Conservation (phyloP, 1,140 invertebrate genomes). For the Caenorhabditis remanei region DNA sequence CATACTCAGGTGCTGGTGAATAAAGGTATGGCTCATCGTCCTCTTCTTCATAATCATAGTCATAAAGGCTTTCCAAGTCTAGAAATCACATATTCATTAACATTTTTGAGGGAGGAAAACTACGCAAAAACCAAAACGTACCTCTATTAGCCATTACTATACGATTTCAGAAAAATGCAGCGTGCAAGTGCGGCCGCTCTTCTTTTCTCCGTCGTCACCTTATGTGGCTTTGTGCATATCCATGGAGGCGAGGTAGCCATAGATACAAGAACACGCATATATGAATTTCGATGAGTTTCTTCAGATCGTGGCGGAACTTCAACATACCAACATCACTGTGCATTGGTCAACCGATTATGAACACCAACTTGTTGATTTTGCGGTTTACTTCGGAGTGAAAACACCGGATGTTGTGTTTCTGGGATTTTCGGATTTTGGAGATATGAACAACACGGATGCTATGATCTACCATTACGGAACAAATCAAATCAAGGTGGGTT, state of each 20-base stretch:
- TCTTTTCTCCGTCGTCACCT: not conserved
- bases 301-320: slow-evolving; percentile 36
- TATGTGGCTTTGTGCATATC: not conserved
- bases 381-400: slow-evolving; percentile 13
- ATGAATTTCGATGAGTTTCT: not conserved
- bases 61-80: slow-evolving; percentile 26
- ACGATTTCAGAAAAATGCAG: slow-evolving; percentile 34
- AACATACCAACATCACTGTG: slow-evolving; percentile 25
- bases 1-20: not conserved
- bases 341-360: slow-evolving; percentile 60
- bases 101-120: no score
- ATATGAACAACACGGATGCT: slow-evolving; percentile 60
- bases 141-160: slow-evolving; percentile 35
- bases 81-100: no score
- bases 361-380: slow-evolving; percentile 1
- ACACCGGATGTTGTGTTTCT: slow-evolving; percentile 77
- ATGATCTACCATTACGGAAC: slow-evolving; percentile 4
- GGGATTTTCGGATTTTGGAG: slow-evolving; percentile 92
- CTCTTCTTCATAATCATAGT: slow-evolving; percentile 47
- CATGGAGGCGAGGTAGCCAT: slow-evolving; percentile 45
- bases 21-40: slow-evolving; percentile 33
- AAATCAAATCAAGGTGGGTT: slow-evolving; percentile 39
- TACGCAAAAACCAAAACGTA: not conserved
- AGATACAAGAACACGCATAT: not conserved
- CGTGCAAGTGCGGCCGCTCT: not conserved